Conservation (phyloP, 2,888 invertebrate species). For the Coenonympha arcania region DNA sequence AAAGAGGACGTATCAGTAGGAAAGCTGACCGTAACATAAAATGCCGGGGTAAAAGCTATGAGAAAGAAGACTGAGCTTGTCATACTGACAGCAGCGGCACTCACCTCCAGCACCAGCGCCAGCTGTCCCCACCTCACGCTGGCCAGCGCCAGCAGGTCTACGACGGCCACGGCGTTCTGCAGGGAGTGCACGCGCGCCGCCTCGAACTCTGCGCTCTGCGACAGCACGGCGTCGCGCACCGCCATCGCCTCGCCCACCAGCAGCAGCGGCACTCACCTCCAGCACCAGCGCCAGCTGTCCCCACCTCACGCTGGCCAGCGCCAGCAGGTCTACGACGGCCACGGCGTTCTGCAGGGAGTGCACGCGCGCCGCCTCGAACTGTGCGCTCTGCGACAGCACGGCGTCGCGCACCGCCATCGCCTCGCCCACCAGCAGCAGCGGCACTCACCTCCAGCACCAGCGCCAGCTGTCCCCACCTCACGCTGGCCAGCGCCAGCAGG, state of each 20-base stretch:
- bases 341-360: conserved; percentile 91
- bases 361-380: conserved; percentile 85
- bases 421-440: conserved; percentile 84
- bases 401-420: conserved; percentile 95
- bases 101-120: conserved; percentile 81
- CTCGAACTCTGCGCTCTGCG: conserved; percentile 93
- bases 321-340: conserved; percentile 91
- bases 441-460: conserved; percentile 80
- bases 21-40: no score
- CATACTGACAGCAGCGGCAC: conserved; percentile 78
- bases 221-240: conserved; percentile 93
- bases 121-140: conserved; percentile 90
- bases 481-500: conserved; percentile 88
- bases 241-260: conserved; percentile 94
- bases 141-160: conserved; percentile 91
- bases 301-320: conserved; percentile 88
- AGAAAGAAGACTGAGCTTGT: no score
- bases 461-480: conserved; percentile 87
- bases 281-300: conserved; percentile 84
- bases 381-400: conserved; percentile 93
- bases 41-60: no score
- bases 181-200: conserved; percentile 86
- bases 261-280: conserved; percentile 77
- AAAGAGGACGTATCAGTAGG: no score
- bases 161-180: conserved; percentile 89